Percentiles rank a stretch among this genome's conserved stretches.
phyloP scores from a whole-genome alignment of 1,140 invertebrate species.

The silkworm (Bombyx mori) region ASM3026992v2 NC_085107.1:18959501-18960000 shows the following conservation, averaged over 20 bases:
- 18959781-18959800: too few relatives aligned
- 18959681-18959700: too few relatives aligned
- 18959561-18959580: neutral
- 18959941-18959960: neutral
- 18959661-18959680: too few relatives aligned
- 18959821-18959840: too few relatives aligned
- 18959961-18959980: neutral
- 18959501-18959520: neutral
- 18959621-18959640: slow-evolving; percentile 1
- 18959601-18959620: neutral
- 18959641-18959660: neutral
- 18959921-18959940: neutral
- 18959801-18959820: neutral
- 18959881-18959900: neutral
- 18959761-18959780: too few relatives aligned
- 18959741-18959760: too few relatives aligned
- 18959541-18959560: neutral
- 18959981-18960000: too few relatives aligned
- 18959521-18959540: neutral
- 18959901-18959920: slow-evolving; percentile 1
- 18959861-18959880: slow-evolving; percentile 1
- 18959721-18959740: too few relatives aligned
- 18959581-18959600: neutral
- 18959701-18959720: too few relatives aligned
- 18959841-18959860: neutral